These are phyloP conservation scores for Aphodius sticticus DNA, from an alignment of 2,888 invertebrate genomes.

Conservation along the genomic window DNA sequence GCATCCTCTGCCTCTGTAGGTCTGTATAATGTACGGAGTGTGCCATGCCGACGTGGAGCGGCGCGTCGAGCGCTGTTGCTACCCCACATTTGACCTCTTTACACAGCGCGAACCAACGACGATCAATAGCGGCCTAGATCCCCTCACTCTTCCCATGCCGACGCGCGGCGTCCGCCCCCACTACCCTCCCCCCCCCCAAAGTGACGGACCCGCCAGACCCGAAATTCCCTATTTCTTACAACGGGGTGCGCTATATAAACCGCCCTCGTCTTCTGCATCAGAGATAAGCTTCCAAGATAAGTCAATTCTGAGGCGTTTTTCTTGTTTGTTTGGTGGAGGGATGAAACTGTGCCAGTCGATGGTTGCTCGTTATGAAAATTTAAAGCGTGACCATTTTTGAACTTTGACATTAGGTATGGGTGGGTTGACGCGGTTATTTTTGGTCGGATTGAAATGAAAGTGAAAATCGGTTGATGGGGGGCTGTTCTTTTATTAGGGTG, in stretches of 20 bases:
- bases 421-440: background rate
- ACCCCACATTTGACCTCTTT: conserved; percentile 4
- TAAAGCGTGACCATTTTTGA: background rate
- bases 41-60: background rate
- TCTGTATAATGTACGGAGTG: background rate
- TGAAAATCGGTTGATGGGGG: background rate
- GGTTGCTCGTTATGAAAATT: background rate
- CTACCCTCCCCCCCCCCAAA: background rate
- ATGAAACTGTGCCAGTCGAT: background rate
- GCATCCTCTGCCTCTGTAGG: background rate
- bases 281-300: background rate
- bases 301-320: background rate
- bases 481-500: background rate
- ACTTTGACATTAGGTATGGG: background rate
- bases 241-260: background rate
- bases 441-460: background rate
- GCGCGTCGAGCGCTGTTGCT: background rate
- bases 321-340: background rate
- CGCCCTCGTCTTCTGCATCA: background rate
- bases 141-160: background rate
- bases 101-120: background rate
- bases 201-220: background rate
- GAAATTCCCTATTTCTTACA: background rate
- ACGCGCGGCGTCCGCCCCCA: background rate
- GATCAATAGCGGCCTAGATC: background rate